Percentiles rank a stretch among this genome's conserved stretches.
Conservation (phyloP, 1,140 invertebrate genomes). For the Hetaerina americana region DNA sequence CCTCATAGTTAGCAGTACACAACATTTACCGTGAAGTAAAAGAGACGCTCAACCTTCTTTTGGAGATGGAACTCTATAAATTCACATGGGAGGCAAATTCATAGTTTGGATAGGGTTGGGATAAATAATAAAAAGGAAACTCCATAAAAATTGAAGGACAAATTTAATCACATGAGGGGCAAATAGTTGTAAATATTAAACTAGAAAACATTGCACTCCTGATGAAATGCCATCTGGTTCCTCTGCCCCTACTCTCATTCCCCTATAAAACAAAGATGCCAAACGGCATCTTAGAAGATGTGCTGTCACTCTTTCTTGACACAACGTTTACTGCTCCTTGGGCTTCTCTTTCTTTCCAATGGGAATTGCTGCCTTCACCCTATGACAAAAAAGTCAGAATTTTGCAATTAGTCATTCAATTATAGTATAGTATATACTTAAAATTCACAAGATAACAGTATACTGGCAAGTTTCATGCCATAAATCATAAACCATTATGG, state of each 20-base stretch:
- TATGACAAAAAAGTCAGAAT: conserved; percentile 42
- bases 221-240: not conserved
- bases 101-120: not conserved
- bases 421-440: too few species aligned
- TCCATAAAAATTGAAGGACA: not conserved
- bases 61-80: not conserved
- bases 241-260: conserved; percentile 2
- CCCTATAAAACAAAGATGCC: not conserved
- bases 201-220: conserved; percentile 5
- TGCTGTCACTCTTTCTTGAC: conserved; percentile 19
- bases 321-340: conserved; percentile 59
- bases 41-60: not conserved
- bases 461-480: too few species aligned
- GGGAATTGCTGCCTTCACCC: conserved; percentile 79
- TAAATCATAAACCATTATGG: too few species aligned
- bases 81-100: not conserved
- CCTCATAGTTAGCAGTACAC: not conserved
- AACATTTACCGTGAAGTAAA: not conserved
- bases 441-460: too few species aligned
- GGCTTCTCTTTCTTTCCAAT: conserved; percentile 73
- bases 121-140: not conserved
- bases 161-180: conserved; percentile 3
- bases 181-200: conserved; percentile 4
- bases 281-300: not conserved
- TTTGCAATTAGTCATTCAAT: too few species aligned